phyloP scores from a whole-genome alignment of 1,140 invertebrate genomes.

The Paralvinella palmiformis region DNA sequence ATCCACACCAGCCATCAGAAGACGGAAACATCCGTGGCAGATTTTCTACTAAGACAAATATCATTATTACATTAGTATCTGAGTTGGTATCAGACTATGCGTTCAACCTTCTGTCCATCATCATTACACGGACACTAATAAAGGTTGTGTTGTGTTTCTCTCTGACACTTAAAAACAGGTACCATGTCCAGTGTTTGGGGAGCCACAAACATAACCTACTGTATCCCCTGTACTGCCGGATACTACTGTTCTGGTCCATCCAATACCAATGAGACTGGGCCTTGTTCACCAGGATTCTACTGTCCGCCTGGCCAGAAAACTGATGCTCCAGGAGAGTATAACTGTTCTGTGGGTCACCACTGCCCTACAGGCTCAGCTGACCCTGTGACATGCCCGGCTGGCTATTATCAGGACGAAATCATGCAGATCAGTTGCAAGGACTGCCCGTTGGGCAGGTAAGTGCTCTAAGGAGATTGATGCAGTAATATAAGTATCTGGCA shows the following conservation, averaged over 20 bases:
- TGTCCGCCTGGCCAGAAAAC: constrained; percentile 40
- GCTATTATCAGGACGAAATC: constrained; percentile 38
- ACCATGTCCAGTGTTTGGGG: constrained; percentile 32
- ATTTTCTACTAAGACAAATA: too few relatives aligned
- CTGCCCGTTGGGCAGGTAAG: constrained; percentile 41
- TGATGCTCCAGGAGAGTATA: constrained; percentile 33
- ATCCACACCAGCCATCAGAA: too few relatives aligned
- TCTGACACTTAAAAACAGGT: too few relatives aligned
- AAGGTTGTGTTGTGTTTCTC: too few relatives aligned
- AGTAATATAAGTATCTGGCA: neutral
- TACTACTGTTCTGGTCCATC: constrained; percentile 38
- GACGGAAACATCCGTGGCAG: too few relatives aligned
- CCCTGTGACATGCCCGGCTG: constrained; percentile 32
- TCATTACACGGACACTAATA: too few relatives aligned
- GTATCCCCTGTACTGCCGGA: constrained; percentile 35
- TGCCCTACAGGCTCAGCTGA: constrained; percentile 30
- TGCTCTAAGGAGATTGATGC: neutral
- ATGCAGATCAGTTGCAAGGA: constrained; percentile 30
- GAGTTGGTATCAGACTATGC: too few relatives aligned
- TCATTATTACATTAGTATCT: too few relatives aligned
- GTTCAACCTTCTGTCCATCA: too few relatives aligned
- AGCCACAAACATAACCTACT: constrained; percentile 31
- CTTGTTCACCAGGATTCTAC: constrained; percentile 37
- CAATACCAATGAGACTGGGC: constrained; percentile 34
- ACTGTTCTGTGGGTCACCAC: constrained; percentile 41